A percentile compares a stretch with the other conserved stretches of the same genome.
Conservation (phyloP, 2,797 vertebrate species). For the Sebastes minor region DNA sequence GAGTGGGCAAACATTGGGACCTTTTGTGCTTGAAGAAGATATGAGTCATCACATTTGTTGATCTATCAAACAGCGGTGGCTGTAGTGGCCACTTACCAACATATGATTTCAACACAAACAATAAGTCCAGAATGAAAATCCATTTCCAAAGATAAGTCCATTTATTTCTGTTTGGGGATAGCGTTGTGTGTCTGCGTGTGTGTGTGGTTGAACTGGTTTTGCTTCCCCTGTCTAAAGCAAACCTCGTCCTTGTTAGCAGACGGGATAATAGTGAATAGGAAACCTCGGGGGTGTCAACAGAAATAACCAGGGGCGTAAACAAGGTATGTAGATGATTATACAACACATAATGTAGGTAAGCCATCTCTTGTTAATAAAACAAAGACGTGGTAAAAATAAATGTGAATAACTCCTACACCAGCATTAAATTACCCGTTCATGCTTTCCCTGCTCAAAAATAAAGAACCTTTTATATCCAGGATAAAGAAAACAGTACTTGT, state of each 20-base stretch:
- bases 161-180: background rate
- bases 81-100: no score
- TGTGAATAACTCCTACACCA: background rate
- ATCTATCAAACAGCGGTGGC: conserved; percentile 3
- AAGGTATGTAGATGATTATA: background rate
- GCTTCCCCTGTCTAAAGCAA: no score
- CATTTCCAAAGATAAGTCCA: background rate
- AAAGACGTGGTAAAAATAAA: background rate
- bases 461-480: background rate
- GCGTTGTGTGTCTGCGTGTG: background rate
- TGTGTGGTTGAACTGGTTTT: background rate
- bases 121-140: background rate
- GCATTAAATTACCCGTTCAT: conserved; percentile 15
- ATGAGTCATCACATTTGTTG: conserved; percentile 38
- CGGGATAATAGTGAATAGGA: no score
- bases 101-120: background rate
- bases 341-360: background rate
- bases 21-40: conserved; percentile 18
- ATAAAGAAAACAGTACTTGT: background rate
- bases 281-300: no score
- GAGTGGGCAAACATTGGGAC: conserved; percentile 12
- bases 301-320: no score
- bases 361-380: background rate
- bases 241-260: no score
- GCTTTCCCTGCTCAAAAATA: background rate